Conservation (phyloP, 1,140 invertebrate species). For the Lethrus apterus region DNA sequence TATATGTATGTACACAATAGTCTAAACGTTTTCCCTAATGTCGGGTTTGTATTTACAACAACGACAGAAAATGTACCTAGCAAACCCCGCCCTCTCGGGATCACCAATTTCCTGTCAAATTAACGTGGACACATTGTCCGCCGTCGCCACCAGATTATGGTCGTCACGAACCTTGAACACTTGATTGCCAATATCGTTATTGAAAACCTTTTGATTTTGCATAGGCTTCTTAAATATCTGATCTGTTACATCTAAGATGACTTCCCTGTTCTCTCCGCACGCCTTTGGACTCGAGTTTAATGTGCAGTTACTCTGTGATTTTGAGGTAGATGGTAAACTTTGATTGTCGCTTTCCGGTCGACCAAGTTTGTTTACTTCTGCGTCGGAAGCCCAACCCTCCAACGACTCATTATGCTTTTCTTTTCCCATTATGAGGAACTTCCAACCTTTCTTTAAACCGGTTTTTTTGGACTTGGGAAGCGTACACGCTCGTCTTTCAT, state of each 20-base stretch:
- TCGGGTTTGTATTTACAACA: conserved; percentile 40
- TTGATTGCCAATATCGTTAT: too few relatives aligned
- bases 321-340: conserved; percentile 35
- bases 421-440: conserved; percentile 30
- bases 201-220: too few relatives aligned
- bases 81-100: conserved; percentile 33
- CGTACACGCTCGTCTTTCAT: conserved; percentile 32
- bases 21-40: conserved; percentile 36
- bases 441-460: conserved; percentile 33
- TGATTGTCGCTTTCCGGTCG: conserved; percentile 29
- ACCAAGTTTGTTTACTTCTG: conserved; percentile 25
- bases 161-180: too few relatives aligned
- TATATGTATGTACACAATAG: not conserved
- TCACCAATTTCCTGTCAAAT: conserved; percentile 38
- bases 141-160: too few relatives aligned
- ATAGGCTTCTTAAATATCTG: conserved; percentile 4
- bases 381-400: conserved; percentile 35
- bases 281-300: conserved; percentile 21
- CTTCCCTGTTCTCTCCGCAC: conserved; percentile 13
- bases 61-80: conserved; percentile 39
- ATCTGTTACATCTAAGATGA: conserved; percentile 13
- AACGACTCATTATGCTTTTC: conserved; percentile 18
- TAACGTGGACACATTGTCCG: conserved; percentile 23
- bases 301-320: conserved; percentile 29
- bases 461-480: conserved; percentile 34